Base-by-base conservation (phyloP, 1,140 invertebrate species). In the Cydia splendana region DNA sequence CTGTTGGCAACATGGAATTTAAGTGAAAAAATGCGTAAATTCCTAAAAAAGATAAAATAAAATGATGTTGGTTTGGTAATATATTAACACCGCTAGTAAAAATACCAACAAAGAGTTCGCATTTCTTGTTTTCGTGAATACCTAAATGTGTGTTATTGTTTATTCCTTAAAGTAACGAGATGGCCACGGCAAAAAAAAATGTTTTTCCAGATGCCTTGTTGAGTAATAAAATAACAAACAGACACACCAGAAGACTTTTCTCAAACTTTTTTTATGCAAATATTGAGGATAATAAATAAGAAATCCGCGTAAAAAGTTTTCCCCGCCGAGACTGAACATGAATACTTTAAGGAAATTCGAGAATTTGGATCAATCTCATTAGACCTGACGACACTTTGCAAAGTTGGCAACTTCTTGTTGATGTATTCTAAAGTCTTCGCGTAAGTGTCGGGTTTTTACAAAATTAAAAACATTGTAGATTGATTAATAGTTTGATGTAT, bases 401-500 rank as follows among this genome's bases (percentile, higher is more conserved):
- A 71, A 71, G n/a, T 71, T 18, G 34, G 30, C 67, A 71, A 71
- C 67, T 1, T 71, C n/a, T 71, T 34, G 45, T 34, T 62, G 15
- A 24, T 24, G 57, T 62, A 62, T 62, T 62, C 12, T 20, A 62
- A 62, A 62, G 57, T 62, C 0, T 20, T 62, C 3, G 6, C 18
- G 9, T 24, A 62, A 24, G 57, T 62, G 57, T 62, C 57, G 57
- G 57, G 20, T 24, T 62, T 62, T 62, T 24, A 24, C 20, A 12
- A 62, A 62, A 62, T 62, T 62, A 62, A 62, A 24, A 20, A 62
- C 57, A 62, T 24, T 12, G 20, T 12, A 62, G 57, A 0, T 24
- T 84, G 80, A 77, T 75, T 30, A 30, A 73, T 20, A 2, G 48
- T 65, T 69, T 24, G 65, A 28, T 67, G 42, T 15, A 20, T 7